These are phyloP conservation scores for Acleris cristana DNA, from an alignment of 2,888 invertebrate genomes.

Conservation along the genomic window DNA sequence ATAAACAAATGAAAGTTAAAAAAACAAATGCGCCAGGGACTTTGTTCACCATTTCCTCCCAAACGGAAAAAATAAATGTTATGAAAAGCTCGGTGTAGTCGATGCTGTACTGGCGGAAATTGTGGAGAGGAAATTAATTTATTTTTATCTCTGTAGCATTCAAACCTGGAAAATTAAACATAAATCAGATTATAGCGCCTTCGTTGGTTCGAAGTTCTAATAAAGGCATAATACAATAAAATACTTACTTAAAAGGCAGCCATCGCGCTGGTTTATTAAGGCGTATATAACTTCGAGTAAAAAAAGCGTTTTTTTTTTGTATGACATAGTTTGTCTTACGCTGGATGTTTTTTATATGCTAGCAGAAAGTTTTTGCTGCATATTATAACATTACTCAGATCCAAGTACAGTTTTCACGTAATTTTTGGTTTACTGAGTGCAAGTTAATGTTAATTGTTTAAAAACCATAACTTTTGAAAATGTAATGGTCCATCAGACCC, in stretches of 20 bases:
- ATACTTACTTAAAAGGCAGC: constrained; percentile 7
- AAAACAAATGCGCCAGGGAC: constrained; percentile 11
- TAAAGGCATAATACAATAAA: constrained; percentile 1
- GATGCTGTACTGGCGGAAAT: constrained; percentile 35
- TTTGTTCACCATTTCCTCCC: constrained; percentile 30
- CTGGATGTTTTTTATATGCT: no score
- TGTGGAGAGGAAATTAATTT: constrained; percentile 39
- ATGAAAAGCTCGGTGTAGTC: constrained; percentile 32
- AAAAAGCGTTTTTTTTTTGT: no score
- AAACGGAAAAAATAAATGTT: constrained; percentile 29
- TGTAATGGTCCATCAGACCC: no score
- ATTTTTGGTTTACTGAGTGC: not conserved
- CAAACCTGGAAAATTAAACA: constrained; percentile 32
- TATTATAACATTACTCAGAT: not conserved
- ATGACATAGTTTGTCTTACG: no score
- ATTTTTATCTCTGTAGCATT: constrained; percentile 35
- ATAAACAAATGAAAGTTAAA: constrained; percentile 15
- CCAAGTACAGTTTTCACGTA: not conserved
- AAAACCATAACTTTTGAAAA: no score
- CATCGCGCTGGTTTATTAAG: not conserved
- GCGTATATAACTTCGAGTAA: no score
- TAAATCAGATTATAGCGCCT: constrained; percentile 25
- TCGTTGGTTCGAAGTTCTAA: constrained; percentile 1
- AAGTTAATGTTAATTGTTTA: not conserved
- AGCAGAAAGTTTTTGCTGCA: no score